These are phyloP conservation scores for Pachycephala philippinensis DNA, from an alignment of 2,113 vertebrate genomes.

Conservation along the genomic window DNA sequence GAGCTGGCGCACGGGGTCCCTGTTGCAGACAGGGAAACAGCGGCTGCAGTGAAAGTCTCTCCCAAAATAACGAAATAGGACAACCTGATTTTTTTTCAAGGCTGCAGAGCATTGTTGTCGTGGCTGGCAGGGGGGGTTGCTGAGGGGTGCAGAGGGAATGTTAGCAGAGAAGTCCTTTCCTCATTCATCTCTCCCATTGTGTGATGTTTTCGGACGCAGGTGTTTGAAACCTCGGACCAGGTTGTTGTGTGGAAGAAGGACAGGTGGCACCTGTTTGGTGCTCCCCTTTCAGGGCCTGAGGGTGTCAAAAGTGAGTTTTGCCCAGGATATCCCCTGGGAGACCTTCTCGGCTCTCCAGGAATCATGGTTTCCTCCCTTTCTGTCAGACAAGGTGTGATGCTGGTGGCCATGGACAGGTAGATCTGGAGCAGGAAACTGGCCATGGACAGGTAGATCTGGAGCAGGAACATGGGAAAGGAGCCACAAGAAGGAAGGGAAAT, in stretches of 20 bases:
- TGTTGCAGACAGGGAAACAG: accelerated
- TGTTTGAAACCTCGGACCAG: not conserved
- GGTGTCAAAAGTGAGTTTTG: not conserved
- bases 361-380: not conserved
- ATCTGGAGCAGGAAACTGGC: accelerated
- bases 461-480: not conserved
- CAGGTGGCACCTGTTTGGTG: not conserved
- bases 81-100: accelerated
- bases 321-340: not conserved
- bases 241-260: not conserved
- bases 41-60: not conserved
- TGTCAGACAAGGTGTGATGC: not conserved
- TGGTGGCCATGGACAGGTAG: accelerated
- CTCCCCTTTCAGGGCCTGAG: not conserved
- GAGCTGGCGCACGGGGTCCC: accelerated
- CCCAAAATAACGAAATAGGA: not conserved
- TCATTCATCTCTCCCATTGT: accelerated
- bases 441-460: not conserved
- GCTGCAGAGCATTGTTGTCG: not conserved
- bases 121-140: not conserved
- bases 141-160: not conserved
- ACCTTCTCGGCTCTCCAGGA: not conserved
- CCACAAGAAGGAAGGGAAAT: not conserved
- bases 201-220: accelerated
- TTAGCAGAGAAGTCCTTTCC: not conserved